Percentiles rank a stretch among this genome's conserved stretches.
Conservation (phyloP, 2,888 invertebrate genomes). For the Trachelus tabidus region DNA sequence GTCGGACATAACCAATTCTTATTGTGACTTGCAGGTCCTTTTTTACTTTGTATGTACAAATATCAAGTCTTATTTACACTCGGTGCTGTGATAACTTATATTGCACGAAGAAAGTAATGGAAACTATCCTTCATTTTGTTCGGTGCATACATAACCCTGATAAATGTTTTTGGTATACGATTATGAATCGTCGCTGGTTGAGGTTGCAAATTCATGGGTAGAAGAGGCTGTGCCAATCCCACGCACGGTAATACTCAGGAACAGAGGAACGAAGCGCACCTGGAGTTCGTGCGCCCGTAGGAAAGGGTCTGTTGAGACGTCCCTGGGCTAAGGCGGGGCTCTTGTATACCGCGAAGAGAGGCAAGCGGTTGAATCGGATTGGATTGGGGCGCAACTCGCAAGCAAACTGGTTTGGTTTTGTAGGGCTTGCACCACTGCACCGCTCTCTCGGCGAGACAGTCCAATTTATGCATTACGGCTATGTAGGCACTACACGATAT, state of each 20-base stretch:
- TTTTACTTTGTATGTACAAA: background rate
- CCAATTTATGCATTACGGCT: slow-evolving; percentile 67
- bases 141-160: background rate
- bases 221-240: background rate
- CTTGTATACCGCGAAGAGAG: slow-evolving; percentile 54
- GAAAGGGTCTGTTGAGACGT: slow-evolving; percentile 20
- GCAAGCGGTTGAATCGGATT: slow-evolving; percentile 62
- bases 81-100: background rate
- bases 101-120: background rate
- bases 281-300: background rate
- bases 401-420: slow-evolving; percentile 64
- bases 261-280: background rate
- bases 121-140: background rate
- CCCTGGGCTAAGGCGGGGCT: slow-evolving; percentile 56
- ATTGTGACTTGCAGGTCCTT: background rate
- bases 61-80: background rate
- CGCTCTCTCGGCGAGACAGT: slow-evolving; percentile 63
- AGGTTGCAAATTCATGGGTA: background rate
- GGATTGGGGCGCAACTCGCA: slow-evolving; percentile 58
- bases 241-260: background rate
- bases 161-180: too few species aligned
- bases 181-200: background rate
- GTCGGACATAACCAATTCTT: background rate
- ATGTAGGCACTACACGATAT: slow-evolving; percentile 65
- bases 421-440: slow-evolving; percentile 64